These are phyloP conservation scores for Phocides pigmalion DNA, from an alignment of 1,140 invertebrate genomes.

Conservation along the genomic window DNA sequence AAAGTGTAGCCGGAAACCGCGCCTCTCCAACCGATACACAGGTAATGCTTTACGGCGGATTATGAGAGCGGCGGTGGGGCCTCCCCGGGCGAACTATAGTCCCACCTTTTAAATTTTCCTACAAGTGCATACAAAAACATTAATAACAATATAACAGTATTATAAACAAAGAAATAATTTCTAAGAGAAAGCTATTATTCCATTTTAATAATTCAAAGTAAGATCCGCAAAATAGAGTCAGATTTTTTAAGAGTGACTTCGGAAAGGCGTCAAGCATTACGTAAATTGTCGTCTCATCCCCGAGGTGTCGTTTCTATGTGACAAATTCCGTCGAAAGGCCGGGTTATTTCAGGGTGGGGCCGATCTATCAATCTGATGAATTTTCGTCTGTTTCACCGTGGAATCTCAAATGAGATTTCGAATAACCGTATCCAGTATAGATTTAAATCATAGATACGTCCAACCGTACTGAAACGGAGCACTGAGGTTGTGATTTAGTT, in stretches of 20 bases:
- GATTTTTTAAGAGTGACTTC: conserved; percentile 21
- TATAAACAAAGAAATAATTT: too few relatives aligned
- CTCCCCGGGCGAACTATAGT: too few relatives aligned
- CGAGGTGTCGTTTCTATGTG: conserved; percentile 52
- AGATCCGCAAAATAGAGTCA: conserved; percentile 1
- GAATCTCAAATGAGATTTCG: conserved; percentile 29
- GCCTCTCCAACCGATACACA: too few relatives aligned
- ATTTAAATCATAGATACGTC: not conserved
- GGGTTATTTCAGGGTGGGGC: conserved; percentile 47
- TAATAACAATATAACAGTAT: too few relatives aligned
- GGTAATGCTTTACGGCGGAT: too few relatives aligned
- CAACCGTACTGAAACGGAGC: too few relatives aligned
- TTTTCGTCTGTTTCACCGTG: conserved; percentile 27
- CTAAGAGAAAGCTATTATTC: too few relatives aligned
- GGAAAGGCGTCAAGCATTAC: conserved; percentile 22
- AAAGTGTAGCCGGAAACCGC: too few relatives aligned
- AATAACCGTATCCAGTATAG: conserved; percentile 11
- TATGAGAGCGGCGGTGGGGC: too few relatives aligned
- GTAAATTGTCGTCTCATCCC: conserved; percentile 33
- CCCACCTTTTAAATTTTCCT: too few relatives aligned
- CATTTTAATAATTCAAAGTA: not conserved
- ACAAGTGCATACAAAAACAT: too few relatives aligned
- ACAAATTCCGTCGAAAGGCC: conserved; percentile 54
- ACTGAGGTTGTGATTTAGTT: too few relatives aligned
- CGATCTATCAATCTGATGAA: conserved; percentile 54